Conservation (phyloP, 2,888 invertebrate species). For the Esperia sulphurella region DNA sequence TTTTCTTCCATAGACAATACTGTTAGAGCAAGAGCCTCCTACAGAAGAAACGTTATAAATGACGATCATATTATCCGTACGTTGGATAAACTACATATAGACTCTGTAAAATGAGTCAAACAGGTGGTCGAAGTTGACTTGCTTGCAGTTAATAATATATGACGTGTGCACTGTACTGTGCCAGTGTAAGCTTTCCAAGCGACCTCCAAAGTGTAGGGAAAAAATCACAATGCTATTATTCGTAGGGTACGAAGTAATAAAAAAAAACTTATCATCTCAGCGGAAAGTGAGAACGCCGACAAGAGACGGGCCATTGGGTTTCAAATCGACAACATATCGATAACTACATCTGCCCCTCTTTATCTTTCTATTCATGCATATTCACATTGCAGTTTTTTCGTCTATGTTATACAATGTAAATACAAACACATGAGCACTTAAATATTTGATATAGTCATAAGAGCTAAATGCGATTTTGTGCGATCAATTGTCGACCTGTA, state of each 20-base stretch:
- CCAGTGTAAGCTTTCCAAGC: constrained; percentile 34
- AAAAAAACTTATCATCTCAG: constrained; percentile 43
- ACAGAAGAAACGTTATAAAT: too few relatives aligned
- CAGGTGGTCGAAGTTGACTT: too few relatives aligned
- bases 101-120: background rate
- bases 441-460: too few relatives aligned
- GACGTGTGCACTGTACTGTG: background rate
- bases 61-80: background rate
- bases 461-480: too few relatives aligned
- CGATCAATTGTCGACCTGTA: background rate
- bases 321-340: background rate
- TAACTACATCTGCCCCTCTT: background rate
- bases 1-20: too few relatives aligned
- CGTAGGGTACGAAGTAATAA: constrained; percentile 30
- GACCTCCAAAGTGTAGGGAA: constrained; percentile 32
- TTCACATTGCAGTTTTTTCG: too few relatives aligned
- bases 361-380: too few relatives aligned
- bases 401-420: too few relatives aligned
- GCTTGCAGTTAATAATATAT: too few relatives aligned
- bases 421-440: too few relatives aligned
- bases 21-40: too few relatives aligned
- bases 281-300: constrained; percentile 33
- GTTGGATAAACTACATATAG: background rate
- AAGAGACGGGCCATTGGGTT: background rate
- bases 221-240: constrained; percentile 51